A percentile compares a stretch with the other conserved stretches of the same genome.
Conservation (phyloP, 1,140 invertebrate species). For the Drosophila santomea region DNA sequence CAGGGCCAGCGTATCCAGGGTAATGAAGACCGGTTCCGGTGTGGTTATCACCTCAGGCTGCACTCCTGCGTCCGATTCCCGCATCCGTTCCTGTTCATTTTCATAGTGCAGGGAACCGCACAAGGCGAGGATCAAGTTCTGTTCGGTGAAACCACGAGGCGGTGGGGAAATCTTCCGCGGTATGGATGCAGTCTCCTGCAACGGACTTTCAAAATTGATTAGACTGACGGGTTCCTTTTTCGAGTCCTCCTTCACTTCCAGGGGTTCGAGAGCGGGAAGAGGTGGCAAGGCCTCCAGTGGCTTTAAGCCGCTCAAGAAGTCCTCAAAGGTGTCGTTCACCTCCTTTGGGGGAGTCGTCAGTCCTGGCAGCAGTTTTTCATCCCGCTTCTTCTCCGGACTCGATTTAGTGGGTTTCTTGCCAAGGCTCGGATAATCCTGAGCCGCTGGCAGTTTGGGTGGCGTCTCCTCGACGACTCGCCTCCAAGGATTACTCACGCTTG, state of each 20-base stretch:
- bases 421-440: constrained; percentile 34
- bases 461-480: constrained; percentile 21
- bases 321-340: constrained; percentile 57
- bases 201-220: constrained; percentile 81
- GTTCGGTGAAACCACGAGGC: constrained; percentile 66
- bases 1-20: constrained; percentile 14
- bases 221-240: constrained; percentile 50
- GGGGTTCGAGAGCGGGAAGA: constrained; percentile 67
- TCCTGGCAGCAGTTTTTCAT: constrained; percentile 28
- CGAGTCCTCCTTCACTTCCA: constrained; percentile 40
- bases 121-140: constrained; percentile 77
- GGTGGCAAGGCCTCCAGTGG: constrained; percentile 67
- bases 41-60: constrained; percentile 14
- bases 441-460: constrained; percentile 25
- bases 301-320: constrained; percentile 60
- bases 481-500: constrained; percentile 17
- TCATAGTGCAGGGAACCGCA: constrained; percentile 82
- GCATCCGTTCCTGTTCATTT: constrained; percentile 48
- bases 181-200: constrained; percentile 62
- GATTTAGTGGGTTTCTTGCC: constrained; percentile 14
- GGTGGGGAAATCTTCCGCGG: constrained; percentile 63
- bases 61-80: background rate
- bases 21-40: constrained; percentile 10
- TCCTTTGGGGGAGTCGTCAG: constrained; percentile 22
- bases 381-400: constrained; percentile 37